Percentiles rank a stretch among this genome's conserved stretches.
Evolutionary conservation across 2,888 invertebrate genomes (phyloP).

Genomic region (Ametastegia equiseti): DNA sequence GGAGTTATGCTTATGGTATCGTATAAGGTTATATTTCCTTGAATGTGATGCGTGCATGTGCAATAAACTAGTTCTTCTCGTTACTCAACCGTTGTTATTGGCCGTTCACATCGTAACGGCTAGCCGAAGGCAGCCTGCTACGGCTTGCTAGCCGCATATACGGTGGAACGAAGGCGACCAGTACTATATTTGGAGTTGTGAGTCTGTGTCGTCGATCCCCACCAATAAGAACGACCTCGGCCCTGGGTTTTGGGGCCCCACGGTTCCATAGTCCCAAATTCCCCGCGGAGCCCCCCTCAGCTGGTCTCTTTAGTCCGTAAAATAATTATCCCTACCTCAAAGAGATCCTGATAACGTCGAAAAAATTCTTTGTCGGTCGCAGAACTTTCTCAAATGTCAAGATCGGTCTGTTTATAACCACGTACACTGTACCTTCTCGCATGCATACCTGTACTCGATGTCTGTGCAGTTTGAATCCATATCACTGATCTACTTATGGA

Average conservation of each 20-base stretch:
- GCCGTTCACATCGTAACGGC: no score
- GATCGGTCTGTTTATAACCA: background rate
- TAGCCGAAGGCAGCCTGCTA: no score
- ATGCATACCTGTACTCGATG: background rate
- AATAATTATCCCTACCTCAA: background rate
- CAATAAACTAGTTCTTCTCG: background rate
- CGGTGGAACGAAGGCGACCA: constrained; percentile 33
- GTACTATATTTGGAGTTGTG: constrained; percentile 43
- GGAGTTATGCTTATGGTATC: background rate
- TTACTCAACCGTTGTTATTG: background rate
- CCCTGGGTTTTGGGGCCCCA: background rate
- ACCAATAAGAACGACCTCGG: constrained; percentile 24
- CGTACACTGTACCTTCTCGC: background rate
- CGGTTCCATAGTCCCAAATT: no score
- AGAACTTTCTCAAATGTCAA: constrained; percentile 14
- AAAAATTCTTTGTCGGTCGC: constrained; percentile 12
- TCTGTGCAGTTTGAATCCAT: background rate
- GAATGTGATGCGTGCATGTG: background rate
- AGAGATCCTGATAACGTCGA: background rate
- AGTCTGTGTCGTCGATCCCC: constrained; percentile 38
- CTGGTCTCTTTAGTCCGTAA: background rate
- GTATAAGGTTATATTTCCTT: background rate
- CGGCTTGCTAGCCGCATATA: background rate
- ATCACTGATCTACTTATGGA: background rate
- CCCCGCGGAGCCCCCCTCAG: no score